phyloP scores from a whole-genome alignment of 2,797 vertebrate species.

The Diplodus sargus region DNA sequence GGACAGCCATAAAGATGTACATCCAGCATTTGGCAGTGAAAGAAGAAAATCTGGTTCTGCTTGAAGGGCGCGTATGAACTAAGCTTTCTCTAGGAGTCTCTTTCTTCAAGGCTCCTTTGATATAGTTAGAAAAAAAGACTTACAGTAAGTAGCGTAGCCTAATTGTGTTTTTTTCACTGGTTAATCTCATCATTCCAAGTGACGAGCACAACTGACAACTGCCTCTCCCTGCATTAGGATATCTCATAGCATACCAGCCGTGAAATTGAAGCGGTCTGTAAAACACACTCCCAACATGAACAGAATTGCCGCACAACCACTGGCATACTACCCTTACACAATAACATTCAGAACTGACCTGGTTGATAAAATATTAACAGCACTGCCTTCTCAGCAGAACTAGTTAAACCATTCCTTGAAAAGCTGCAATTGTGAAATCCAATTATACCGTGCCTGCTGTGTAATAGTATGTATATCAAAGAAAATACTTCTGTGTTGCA shows the following conservation, averaged over 20 bases:
- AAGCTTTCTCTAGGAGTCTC: not conserved
- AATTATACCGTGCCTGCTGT: not conserved
- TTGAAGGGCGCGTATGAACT: not conserved
- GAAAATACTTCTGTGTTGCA: slow-evolving; percentile 24
- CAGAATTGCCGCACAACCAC: not conserved
- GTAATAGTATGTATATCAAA: slow-evolving; percentile 16
- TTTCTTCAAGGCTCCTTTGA: not conserved
- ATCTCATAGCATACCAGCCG: not conserved
- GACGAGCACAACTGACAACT: not conserved
- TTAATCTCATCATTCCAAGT: not conserved
- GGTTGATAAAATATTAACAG: slow-evolving; percentile 34
- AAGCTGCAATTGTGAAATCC: not conserved
- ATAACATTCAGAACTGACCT: slow-evolving; percentile 19
- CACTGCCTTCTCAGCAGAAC: slow-evolving; percentile 5
- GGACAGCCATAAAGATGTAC: not conserved
- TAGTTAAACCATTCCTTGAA: slow-evolving; percentile 10
- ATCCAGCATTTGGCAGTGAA: slow-evolving; percentile 54
- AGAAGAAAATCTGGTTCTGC: slow-evolving; percentile 75
- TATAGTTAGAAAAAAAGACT: not conserved
- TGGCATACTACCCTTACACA: slow-evolving; percentile 11
- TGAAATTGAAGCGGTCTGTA: slow-evolving; percentile 9
- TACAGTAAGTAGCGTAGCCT: not conserved
- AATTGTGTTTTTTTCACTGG: not conserved
- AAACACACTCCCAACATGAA: not conserved
- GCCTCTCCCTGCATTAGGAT: slow-evolving; percentile 1